Percentiles rank a stretch among this genome's conserved stretches.
Evolutionary conservation across 2,113 vertebrate species (phyloP).

Genomic region (Irena cyanogastra): DNA sequence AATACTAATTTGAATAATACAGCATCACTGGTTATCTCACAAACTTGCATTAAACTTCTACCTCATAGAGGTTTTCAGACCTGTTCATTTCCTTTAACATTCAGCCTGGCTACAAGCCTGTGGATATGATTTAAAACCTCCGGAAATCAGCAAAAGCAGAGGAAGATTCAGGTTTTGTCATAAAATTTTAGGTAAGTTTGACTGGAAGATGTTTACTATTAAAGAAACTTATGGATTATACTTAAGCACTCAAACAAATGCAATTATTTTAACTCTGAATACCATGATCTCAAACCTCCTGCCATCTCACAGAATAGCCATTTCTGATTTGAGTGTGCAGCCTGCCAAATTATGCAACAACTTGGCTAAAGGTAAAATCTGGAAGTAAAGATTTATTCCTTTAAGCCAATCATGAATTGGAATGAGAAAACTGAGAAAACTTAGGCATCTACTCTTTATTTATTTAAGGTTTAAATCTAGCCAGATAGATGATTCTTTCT

Average conservation of each 20-base stretch:
- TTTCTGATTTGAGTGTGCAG: neutral
- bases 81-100: neutral
- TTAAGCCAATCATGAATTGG: neutral
- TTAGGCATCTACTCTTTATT: neutral
- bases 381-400: neutral
- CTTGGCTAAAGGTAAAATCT: neutral
- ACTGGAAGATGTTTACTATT: neutral
- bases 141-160: neutral
- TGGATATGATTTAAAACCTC: neutral
- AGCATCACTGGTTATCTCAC: neutral
- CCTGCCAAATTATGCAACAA: neutral
- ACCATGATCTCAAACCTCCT: neutral
- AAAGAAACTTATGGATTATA: neutral
- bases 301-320: neutral
- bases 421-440: neutral
- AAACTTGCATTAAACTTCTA: neutral
- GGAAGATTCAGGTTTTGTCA: neutral
- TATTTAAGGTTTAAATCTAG: neutral
- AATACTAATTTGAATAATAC: neutral
- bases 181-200: neutral
- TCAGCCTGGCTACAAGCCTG: neutral
- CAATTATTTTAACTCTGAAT: neutral
- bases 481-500: neutral
- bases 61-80: neutral
- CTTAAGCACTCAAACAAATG: neutral